Base-by-base conservation (phyloP, 2,797 vertebrate genomes). In the Lacerta bilineata region DNA sequence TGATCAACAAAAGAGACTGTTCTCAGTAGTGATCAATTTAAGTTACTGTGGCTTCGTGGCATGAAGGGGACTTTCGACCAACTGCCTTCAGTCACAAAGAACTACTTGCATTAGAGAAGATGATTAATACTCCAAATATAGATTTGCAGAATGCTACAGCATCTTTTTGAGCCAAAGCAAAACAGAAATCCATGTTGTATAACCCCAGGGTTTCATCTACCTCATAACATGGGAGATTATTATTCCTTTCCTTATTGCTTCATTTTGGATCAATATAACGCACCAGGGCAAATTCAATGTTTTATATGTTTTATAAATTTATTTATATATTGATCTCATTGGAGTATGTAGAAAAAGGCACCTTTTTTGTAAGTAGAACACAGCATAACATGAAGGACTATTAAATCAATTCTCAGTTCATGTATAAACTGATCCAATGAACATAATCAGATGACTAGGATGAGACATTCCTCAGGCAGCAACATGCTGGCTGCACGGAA, bases 161-260 rank as follows among this genome's bases (percentile, higher is more conserved):
- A 69, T 92, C 88, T 93, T 23, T 61, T 80, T 87, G 72, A 90
- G 80, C 92, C 9, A 82, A 89, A 94, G 89, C 93, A 90, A 92
- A 95, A 96, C 25, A 93, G 85, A 91, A 95, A 90, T 83, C 91
- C 93, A 94, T 66, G 88, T 84, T 85, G 61, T 69, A 79, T 85
- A 61, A 94, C 94, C 93, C 68, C 83, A 93, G 91, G 90, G 90
- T 94, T 89, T 96, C 91, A 92, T 89, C 86, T 94, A 72, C 66
- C 83, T 94, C 20, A 8, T 68, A 61, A 91, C 72, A 41, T 72
- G 90, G 50, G 85, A 86, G 87, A 75, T 46, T 91, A 93, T 95
- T 93, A 95, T 85, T 83, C 91, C 84, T 90, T 87, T 29, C 77
- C 87, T 83, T 91, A 92, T 61, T 92, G 92, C 72, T 76, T 39